Conservation (phyloP, 2,113 vertebrate species). For the Tetrax tetrax region DNA sequence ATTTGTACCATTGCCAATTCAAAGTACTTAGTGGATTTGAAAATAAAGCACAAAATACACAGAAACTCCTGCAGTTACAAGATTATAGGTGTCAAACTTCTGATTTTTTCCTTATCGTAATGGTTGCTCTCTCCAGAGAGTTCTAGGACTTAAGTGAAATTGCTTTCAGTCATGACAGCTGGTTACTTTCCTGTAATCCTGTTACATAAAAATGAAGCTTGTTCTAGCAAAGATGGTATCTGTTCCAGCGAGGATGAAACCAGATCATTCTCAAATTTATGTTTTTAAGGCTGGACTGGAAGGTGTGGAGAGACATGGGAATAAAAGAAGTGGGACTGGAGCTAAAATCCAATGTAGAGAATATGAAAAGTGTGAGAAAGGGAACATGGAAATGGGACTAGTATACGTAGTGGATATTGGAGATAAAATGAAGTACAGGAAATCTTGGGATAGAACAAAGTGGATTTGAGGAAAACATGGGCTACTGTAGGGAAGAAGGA, state of each 20-base stretch:
- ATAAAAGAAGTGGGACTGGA: background rate
- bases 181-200: background rate
- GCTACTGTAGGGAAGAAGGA: background rate
- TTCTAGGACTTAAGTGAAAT: background rate
- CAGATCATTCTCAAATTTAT: background rate
- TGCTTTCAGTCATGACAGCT: background rate
- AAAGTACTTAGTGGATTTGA: background rate
- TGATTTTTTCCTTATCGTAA: background rate
- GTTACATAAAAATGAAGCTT: background rate
- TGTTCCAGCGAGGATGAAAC: background rate
- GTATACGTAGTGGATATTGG: background rate
- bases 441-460: background rate
- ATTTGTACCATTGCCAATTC: background rate
- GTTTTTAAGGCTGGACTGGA: background rate
- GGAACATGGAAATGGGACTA: background rate
- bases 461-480: background rate
- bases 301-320: background rate
- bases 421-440: background rate
- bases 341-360: background rate
- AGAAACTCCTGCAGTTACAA: background rate
- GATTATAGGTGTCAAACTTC: background rate
- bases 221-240: background rate
- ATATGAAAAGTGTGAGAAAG: background rate
- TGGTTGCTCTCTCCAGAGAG: background rate
- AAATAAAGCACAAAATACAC: conserved; percentile 30